phyloP scores from a whole-genome alignment of 2,888 invertebrate genomes.

The Pandemis corylana region DNA sequence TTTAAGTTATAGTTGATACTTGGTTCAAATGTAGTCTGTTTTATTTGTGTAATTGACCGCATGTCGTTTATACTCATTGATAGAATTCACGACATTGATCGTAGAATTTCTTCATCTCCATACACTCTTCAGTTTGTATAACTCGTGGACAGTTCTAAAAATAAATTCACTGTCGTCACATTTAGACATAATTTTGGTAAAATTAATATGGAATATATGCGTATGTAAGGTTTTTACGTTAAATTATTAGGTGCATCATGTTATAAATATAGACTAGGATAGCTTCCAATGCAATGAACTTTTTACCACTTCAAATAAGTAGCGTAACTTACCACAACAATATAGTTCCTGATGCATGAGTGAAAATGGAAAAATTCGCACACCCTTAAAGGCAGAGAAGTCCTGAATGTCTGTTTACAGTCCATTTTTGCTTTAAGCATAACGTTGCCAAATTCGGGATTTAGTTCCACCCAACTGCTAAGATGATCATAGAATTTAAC shows the following conservation, averaged over 20 bases:
- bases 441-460: slow-evolving; percentile 57
- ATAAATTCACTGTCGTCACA: slow-evolving; percentile 9
- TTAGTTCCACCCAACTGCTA: slow-evolving; percentile 64
- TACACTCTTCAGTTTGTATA: slow-evolving; percentile 55
- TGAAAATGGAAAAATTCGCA: slow-evolving; percentile 59
- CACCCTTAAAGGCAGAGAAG: slow-evolving; percentile 53
- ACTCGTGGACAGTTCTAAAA: slow-evolving; percentile 69
- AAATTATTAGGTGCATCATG: too few relatives aligned
- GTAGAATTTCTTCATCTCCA: slow-evolving; percentile 58
- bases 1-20: not conserved
- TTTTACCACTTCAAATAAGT: not conserved
- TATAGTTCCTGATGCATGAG: slow-evolving; percentile 59
- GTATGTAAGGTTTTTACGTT: too few relatives aligned
- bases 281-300: too few relatives aligned
- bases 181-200: not conserved
- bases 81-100: slow-evolving; percentile 64
- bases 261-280: too few relatives aligned
- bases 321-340: slow-evolving; percentile 54
- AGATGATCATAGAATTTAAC: slow-evolving; percentile 64
- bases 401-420: slow-evolving; percentile 54
- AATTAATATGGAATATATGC: not conserved
- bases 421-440: slow-evolving; percentile 57
- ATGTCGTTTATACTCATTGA: slow-evolving; percentile 6
- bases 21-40: not conserved
- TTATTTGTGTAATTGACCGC: too few relatives aligned